Evolutionary conservation across 2,113 vertebrate species (phyloP).

Genomic region (Paedocypris sp.): DNA sequence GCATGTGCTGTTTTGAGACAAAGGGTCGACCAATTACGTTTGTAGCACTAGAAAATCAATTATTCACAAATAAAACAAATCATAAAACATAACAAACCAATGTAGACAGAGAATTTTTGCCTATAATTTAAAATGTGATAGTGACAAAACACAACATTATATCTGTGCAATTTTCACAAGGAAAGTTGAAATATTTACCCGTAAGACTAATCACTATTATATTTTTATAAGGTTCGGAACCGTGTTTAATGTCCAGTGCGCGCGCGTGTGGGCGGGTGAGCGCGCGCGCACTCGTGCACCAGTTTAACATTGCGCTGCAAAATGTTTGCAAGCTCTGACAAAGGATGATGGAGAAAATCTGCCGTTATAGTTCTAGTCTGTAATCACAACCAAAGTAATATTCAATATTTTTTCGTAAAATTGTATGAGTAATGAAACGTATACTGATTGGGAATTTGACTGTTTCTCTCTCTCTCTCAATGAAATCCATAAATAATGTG

Average conservation of each 20-base stretch:
- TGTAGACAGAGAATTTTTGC: not conserved
- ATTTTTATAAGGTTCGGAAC: not conserved
- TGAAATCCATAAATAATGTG: no score
- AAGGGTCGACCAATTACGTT: slow-evolving; percentile 50
- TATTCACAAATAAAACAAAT: not conserved
- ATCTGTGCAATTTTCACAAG: no score
- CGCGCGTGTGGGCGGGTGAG: slow-evolving; percentile 1
- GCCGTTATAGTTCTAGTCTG: not conserved
- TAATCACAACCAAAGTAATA: not conserved
- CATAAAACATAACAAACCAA: not conserved
- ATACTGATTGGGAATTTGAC: no score
- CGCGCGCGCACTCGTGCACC: slow-evolving; percentile 3
- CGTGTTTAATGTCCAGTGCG: not conserved
- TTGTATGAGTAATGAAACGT: no score
- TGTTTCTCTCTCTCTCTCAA: no score
- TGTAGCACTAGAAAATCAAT: slow-evolving; percentile 23
- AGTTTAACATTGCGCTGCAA: slow-evolving; percentile 25
- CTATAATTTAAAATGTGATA: no score
- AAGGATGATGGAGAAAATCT: slow-evolving; percentile 43
- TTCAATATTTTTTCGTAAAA: no score
- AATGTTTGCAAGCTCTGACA: slow-evolving; percentile 48
- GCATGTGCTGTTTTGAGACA: slow-evolving; percentile 63
- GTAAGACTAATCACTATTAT: not conserved
- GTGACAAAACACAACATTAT: not conserved
- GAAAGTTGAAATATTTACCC: no score